Conservation (phyloP, 1,140 invertebrate genomes). For the Stegodyphus dumicola region DNA sequence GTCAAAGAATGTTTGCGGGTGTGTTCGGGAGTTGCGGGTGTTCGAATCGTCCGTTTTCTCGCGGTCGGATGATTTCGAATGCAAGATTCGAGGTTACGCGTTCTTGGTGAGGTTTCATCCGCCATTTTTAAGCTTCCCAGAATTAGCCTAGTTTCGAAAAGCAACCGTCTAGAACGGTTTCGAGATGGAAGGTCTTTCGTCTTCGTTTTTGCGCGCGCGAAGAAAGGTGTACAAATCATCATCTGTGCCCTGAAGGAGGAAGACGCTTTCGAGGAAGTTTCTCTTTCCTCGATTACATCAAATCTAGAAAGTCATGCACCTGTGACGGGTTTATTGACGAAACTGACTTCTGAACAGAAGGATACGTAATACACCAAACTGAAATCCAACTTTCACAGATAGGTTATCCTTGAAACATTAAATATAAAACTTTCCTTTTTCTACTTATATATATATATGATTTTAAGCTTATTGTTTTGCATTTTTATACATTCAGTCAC, state of each 20-base stretch:
- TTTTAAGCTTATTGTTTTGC: no score
- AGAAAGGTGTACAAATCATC: background rate
- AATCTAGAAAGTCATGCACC: background rate
- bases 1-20: no score
- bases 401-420: no score
- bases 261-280: background rate
- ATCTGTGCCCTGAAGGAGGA: background rate
- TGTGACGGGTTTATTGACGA: no score
- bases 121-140: background rate
- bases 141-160: conserved; percentile 49
- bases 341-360: no score
- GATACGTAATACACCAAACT: no score
- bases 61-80: conserved; percentile 1
- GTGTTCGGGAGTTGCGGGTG: no score
- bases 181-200: conserved; percentile 32
- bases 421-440: no score
- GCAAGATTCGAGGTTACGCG: conserved; percentile 20
- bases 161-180: conserved; percentile 24
- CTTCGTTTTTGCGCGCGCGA: background rate
- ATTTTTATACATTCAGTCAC: no score
- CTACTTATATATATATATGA: no score
- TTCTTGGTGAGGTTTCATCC: background rate
- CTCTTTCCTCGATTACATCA: background rate
- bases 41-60: no score
- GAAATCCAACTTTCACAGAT: no score